Percentiles rank a stretch among this genome's conserved stretches.
Evolutionary conservation across 2,113 vertebrate species (phyloP).

Genomic region (Chelonoidis abingdonii): DNA sequence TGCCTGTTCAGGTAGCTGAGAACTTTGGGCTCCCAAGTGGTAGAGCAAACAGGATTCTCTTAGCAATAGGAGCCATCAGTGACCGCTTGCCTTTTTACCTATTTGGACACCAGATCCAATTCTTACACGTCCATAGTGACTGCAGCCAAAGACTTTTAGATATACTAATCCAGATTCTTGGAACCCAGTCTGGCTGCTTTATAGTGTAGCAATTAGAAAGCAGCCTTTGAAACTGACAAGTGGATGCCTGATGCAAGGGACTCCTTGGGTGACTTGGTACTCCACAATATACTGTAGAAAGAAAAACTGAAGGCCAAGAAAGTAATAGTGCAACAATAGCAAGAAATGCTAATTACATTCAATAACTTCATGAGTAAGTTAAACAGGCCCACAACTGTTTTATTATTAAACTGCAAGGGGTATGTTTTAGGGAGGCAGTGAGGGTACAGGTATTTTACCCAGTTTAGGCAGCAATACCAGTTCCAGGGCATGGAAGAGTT

Average conservation of each 20-base stretch:
- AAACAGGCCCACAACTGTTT: background rate
- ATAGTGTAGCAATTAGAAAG: background rate
- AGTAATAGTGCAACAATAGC: rapidly evolving
- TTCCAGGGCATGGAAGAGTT: background rate
- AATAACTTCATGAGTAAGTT: background rate
- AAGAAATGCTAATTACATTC: background rate
- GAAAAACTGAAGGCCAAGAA: background rate
- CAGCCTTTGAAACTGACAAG: background rate
- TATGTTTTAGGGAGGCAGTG: background rate
- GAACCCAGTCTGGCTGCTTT: background rate
- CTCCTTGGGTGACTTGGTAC: background rate
- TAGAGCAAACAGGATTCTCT: background rate
- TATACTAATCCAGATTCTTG: background rate
- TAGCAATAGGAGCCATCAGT: background rate
- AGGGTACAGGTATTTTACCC: too few relatives aligned
- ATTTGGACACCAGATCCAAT: background rate
- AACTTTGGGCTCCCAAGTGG: background rate
- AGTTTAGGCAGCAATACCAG: background rate
- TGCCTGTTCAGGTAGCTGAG: background rate
- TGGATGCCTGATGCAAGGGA: background rate
- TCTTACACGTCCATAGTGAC: background rate
- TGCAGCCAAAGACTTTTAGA: background rate
- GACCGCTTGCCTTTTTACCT: background rate
- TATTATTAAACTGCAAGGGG: background rate
- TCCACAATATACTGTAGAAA: background rate